Conservation (phyloP, 2,888 invertebrate species). For the Heliconius hortense region DNA sequence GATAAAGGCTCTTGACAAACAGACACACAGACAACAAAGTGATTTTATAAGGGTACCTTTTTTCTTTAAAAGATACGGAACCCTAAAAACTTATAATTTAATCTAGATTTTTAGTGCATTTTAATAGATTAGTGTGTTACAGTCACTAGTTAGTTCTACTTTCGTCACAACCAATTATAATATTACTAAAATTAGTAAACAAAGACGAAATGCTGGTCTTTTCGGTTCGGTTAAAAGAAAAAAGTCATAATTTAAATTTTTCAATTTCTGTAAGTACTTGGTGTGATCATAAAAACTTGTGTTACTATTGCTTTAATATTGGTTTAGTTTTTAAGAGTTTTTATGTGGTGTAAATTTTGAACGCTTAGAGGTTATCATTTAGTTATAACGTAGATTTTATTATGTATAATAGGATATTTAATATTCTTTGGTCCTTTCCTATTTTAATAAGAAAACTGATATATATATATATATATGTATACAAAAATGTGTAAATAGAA, state of each 20-base stretch:
- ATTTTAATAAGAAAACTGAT: background rate
- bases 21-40: too few relatives aligned
- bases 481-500: background rate
- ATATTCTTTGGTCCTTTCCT: too few relatives aligned
- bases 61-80: too few relatives aligned
- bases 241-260: background rate
- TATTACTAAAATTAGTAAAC: background rate
- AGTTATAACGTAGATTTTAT: background rate
- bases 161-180: background rate
- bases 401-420: too few relatives aligned
- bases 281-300: background rate
- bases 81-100: background rate
- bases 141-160: background rate
- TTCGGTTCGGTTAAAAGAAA: too few relatives aligned
- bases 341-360: background rate
- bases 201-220: background rate
- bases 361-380: background rate
- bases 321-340: background rate
- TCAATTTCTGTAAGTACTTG: background rate
- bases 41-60: too few relatives aligned
- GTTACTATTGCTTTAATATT: constrained; percentile 10
- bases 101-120: background rate
- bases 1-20: too few relatives aligned
- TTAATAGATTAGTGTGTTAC: constrained; percentile 16
- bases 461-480: background rate